Evolutionary conservation across 2,888 invertebrate genomes (phyloP), one percentile per base, ranked within the genome.

Genomic region (Nowickia ferox): DNA sequence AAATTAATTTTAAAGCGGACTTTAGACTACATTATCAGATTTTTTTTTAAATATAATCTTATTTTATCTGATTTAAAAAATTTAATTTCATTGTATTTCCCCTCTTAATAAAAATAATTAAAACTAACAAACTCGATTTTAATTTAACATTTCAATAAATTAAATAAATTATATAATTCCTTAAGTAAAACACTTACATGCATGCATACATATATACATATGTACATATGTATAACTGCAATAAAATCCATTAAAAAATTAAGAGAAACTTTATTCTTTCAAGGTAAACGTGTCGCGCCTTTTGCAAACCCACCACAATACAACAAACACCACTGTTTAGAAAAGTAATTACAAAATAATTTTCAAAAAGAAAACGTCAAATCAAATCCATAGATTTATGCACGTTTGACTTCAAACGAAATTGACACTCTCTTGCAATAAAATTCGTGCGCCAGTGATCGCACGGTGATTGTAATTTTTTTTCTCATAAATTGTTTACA

Each of bases 201-300:
- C 11, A 42, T 38, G 8, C 38, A 9, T 59, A 40, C 0, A 19
- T 53, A 53, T 55, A 30, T 53, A 57, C 5, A 15, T 42, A 42
- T 11, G 3, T 61, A 48, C 13, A 40, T 53, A 68, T 68, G 3
- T 17, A 57, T 57, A 13, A 11, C 8, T 30, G 22, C 10, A 55
- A 19, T 22, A 19, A 0, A 17, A 22, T 1, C 2, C 1, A 19
- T 55, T 19, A 22, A 55, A 19, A 44, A 53, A 55, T 51, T 57
- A 77, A 59, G 46, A 77, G 13, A 75, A 80, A 81, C 55, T 80
- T 76, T 66, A 68, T 44, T 86, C 72, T 83, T 86, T 80, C 83
- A 86, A 86, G 86, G 86, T 83, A 46, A 86, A 83, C 86, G 65
- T 80, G 83, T 83, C 83, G 79, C 86, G 79, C 65, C 71, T 86